Conservation (phyloP, 2,888 invertebrate genomes). For the Stratiomys singularior region DNA sequence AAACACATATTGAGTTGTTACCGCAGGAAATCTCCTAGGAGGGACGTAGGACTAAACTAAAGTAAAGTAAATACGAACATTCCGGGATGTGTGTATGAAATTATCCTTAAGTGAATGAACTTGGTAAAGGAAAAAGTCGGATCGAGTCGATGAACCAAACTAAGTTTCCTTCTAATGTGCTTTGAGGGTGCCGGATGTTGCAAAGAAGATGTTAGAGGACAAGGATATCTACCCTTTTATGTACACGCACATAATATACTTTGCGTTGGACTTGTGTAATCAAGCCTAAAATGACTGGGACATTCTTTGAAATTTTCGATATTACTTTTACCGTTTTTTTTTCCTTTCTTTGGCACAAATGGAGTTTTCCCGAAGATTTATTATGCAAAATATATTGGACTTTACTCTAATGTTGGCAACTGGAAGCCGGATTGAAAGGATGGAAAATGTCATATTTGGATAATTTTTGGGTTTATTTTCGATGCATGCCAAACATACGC, state of each 20-base stretch:
- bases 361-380: no score
- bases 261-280: not conserved
- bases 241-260: no score
- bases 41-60: not conserved
- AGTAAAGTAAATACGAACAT: not conserved
- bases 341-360: no score
- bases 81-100: not conserved
- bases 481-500: no score
- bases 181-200: not conserved
- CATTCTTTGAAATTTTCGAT: not conserved
- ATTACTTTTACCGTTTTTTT: not conserved
- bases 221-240: no score
- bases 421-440: no score
- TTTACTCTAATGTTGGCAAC: no score
- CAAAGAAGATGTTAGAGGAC: not conserved
- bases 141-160: not conserved
- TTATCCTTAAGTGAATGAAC: slow-evolving; percentile 15
- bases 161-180: not conserved
- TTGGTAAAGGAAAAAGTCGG: not conserved
- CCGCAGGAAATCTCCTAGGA: not conserved
- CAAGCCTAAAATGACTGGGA: not conserved
- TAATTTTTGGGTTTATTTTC: no score
- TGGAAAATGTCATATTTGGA: no score
- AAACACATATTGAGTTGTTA: not conserved
- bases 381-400: no score